Conservation (phyloP, 2,113 vertebrate species). For the Merops nubicus region DNA sequence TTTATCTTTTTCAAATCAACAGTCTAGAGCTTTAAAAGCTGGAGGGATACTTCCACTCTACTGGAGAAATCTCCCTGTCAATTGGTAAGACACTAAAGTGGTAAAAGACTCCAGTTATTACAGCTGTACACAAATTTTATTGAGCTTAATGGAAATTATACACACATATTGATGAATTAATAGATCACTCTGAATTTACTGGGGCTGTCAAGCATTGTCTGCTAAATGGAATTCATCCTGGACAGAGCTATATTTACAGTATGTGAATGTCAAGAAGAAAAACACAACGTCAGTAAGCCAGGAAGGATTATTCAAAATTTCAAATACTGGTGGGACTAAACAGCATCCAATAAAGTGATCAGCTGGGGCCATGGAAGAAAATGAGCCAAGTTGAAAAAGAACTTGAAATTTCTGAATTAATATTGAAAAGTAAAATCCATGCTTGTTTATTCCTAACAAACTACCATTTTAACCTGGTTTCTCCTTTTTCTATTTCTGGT, state of each 20-base stretch:
- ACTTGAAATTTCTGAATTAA: not conserved
- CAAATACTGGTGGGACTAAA: not conserved
- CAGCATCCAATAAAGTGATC: not conserved
- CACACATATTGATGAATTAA: constrained; percentile 42
- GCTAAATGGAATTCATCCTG: constrained; percentile 14
- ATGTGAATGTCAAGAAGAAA: constrained; percentile 25
- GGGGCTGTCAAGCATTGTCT: constrained; percentile 23
- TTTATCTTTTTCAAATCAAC: not conserved
- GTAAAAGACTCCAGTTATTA: not conserved
- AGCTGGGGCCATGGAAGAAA: not conserved
- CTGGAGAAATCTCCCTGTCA: not conserved
- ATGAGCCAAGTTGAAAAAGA: not conserved
- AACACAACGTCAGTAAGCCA: constrained; percentile 22
- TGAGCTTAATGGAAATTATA: constrained; percentile 37
- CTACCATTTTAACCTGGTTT: not conserved
- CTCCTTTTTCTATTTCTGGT: not conserved
- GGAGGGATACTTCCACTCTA: not conserved
- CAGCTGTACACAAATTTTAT: not conserved
- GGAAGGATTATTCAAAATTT: constrained; percentile 1
- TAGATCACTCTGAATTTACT: constrained; percentile 57
- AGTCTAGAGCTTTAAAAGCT: not conserved
- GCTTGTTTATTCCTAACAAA: not conserved
- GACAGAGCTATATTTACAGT: constrained; percentile 17
- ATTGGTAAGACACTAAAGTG: not conserved
- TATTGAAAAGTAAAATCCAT: not conserved